Base-by-base conservation (phyloP, 92 coral and sea anemone genomes). In the Epizoanthus ramosus region DNA sequence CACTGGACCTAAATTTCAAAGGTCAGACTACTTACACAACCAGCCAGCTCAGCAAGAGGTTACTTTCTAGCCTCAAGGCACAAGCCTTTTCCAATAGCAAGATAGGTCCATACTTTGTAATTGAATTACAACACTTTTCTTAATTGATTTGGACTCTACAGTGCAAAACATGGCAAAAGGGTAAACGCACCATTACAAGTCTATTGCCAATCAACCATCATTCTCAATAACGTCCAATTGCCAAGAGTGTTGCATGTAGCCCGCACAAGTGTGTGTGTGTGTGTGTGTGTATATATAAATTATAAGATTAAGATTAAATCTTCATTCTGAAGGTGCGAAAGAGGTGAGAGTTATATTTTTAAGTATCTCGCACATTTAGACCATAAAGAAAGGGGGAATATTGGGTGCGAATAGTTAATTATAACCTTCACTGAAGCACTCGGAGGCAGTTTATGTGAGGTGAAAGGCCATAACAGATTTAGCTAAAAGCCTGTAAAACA, bases 1-100 rank as follows among this genome's bases (percentile, higher is more conserved):
- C 14, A 47, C 54, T 47, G 54, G 7, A 47, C 54, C 6, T 10
- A 47, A 47, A 12, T 8, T 47, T 47, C 10, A 47, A 47, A 47
- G 54, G 54, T 47, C 17, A 64, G 28, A 25, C 25, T 23, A 25
- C 10, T 64, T 12, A 33, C 6, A 64, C 28, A 33, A 33, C 69
- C 4, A 37, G 6, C 43, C 6, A 64, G 41, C 58, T 61, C 52
- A 33, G 58, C 69, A 60, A 77, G 57, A 17, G 18, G 63, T 21
- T 23, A 57, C 31, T 22, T 35, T 61, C 24, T 77, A 77, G 82
- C 82, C 63, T 21, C 61, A 22, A 77, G 82, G 82, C 80, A 77
- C 24, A 61, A 16, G n/a, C 71, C 37, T 39, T 21, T 77, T 61
- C 63, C 21, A 61, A 37, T 61, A n/a, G 37, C 21, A 60, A 19